Evolutionary conservation across 2,888 invertebrate species (phyloP).

Genomic region (Deroplatys truncata): DNA sequence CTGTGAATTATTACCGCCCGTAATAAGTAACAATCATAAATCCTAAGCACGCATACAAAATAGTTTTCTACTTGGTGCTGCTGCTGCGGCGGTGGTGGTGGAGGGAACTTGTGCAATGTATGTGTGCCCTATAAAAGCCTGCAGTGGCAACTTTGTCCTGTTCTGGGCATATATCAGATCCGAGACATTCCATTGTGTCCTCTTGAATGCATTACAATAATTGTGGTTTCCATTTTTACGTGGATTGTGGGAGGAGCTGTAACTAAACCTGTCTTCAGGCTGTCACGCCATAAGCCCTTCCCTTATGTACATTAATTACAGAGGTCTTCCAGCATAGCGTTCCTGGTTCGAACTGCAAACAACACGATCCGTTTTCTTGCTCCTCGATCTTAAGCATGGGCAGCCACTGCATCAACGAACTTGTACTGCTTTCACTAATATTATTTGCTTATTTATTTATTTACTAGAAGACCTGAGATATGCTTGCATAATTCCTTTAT

Average conservation of each 20-base stretch:
- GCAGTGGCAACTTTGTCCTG: background rate
- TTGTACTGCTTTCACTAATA: no score
- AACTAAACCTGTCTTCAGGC: background rate
- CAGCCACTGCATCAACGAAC: no score
- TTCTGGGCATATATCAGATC: background rate
- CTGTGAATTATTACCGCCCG: constrained; percentile 8
- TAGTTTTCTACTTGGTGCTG: background rate
- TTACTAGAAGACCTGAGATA: no score
- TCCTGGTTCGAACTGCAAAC: background rate
- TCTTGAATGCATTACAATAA: constrained; percentile 1
- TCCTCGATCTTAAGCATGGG: background rate
- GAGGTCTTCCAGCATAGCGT: background rate
- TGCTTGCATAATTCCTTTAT: no score
- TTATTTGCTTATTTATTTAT: no score
- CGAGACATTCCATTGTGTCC: background rate
- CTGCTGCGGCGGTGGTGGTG: background rate
- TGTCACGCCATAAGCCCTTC: background rate
- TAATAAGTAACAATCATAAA: constrained; percentile 19
- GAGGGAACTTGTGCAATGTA: background rate
- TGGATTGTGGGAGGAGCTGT: background rate
- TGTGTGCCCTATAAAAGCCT: background rate
- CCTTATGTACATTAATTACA: background rate
- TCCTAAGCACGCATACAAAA: constrained; percentile 14
- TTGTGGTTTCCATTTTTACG: background rate
- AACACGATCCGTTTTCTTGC: background rate